These are phyloP conservation scores for Falco columbarius DNA, from an alignment of 2,797 vertebrate genomes.

Conservation along the genomic window DNA sequence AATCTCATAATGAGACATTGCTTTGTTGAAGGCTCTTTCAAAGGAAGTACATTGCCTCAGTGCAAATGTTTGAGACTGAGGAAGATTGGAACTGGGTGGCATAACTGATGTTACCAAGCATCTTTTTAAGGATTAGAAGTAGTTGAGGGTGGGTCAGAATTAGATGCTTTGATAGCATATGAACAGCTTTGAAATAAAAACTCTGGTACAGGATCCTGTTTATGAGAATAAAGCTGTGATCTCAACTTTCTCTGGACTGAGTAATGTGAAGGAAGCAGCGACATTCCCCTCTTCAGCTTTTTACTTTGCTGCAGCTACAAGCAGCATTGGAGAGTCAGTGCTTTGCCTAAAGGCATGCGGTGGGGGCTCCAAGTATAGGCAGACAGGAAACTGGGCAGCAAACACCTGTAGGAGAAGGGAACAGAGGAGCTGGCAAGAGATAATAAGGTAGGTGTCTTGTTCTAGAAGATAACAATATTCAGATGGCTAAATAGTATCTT, in stretches of 20 bases:
- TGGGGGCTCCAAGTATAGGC: neutral
- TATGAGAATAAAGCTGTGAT: neutral
- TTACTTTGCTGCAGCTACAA: neutral
- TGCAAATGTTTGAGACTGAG: neutral
- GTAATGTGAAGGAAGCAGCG: neutral
- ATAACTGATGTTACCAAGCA: neutral
- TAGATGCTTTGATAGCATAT: neutral
- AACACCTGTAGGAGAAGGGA: neutral
- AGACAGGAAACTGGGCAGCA: neutral
- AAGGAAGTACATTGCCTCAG: neutral
- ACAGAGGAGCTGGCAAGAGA: neutral
- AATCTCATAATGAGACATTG: neutral
- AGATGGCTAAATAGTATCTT: neutral
- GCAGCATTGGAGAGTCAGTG: neutral
- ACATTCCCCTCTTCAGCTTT: neutral
- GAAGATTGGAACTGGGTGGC: neutral
- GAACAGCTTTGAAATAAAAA: neutral
- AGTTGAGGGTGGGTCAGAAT: neutral
- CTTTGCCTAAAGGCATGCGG: neutral
- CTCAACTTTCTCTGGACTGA: neutral
- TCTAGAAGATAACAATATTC: neutral
- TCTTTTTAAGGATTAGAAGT: neutral
- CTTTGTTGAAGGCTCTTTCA: neutral
- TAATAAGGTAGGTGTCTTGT: neutral
- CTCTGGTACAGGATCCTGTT: neutral